These are phyloP conservation scores for Xenentodon cancila DNA, from an alignment of 2,797 vertebrate genomes.

Conservation along the genomic window DNA sequence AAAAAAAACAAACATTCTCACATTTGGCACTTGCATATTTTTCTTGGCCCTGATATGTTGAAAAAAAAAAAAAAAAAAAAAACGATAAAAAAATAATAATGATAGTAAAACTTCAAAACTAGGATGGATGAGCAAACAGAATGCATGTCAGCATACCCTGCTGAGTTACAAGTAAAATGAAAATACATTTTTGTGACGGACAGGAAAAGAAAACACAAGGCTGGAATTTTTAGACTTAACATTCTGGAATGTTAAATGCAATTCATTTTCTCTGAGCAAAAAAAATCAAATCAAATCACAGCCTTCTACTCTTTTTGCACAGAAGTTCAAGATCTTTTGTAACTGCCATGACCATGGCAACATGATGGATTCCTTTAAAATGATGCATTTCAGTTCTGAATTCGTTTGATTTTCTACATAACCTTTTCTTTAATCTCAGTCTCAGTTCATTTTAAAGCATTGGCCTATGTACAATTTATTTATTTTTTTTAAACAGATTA, in stretches of 20 bases:
- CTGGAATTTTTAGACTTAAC: constrained; percentile 6
- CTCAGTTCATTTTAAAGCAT: not conserved
- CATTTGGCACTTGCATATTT: constrained; percentile 70
- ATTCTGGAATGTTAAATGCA: constrained; percentile 9
- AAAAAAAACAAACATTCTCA: constrained; percentile 35
- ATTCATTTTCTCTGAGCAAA: constrained; percentile 6
- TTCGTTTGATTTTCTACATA: no score
- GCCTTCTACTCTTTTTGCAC: no score
- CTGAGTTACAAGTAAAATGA: constrained; percentile 9
- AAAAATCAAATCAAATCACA: not conserved
- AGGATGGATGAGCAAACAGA: constrained; percentile 18
- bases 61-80: no score
- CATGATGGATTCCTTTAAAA: no score
- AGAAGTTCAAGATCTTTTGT: no score
- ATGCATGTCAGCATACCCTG: constrained; percentile 10
- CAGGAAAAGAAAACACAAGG: constrained; percentile 12
- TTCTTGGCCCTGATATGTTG: constrained; percentile 48
- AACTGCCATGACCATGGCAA: no score
- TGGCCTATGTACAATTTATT: not conserved
- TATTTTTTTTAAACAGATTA: no score
- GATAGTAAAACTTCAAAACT: constrained; percentile 47
- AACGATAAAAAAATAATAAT: constrained; percentile 46
- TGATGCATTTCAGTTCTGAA: no score
- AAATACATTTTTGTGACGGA: not conserved
- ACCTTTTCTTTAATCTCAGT: not conserved